Evolutionary conservation across 2,797 vertebrate species (phyloP).

Genomic region (Anisognathus igniventris): DNA sequence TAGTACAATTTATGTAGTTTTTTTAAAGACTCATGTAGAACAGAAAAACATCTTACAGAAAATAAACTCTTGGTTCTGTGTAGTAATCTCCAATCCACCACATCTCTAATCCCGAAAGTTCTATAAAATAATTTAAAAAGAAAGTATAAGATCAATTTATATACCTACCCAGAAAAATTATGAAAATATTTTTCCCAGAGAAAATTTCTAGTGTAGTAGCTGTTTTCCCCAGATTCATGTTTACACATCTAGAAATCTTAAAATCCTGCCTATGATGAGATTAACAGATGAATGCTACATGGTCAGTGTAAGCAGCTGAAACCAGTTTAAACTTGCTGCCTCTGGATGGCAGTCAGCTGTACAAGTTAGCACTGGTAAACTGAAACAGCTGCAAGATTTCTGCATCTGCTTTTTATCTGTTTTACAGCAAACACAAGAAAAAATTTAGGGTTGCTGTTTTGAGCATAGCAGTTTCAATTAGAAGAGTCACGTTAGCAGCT

Average conservation of each 20-base stretch:
- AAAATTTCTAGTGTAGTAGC: background rate
- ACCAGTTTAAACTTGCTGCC: background rate
- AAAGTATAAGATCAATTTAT: background rate
- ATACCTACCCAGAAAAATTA: background rate
- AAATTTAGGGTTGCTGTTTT: background rate
- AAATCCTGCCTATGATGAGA: background rate
- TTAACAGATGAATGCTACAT: background rate
- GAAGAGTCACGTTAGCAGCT: background rate
- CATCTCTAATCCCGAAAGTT: background rate
- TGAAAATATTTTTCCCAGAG: background rate
- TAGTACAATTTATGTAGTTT: background rate
- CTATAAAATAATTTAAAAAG: background rate
- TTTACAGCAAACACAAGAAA: background rate
- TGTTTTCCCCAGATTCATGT: background rate
- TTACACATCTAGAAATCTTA: background rate
- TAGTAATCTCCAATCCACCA: background rate
- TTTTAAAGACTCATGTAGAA: background rate
- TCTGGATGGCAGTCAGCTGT: background rate
- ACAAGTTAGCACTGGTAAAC: background rate
- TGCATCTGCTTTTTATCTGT: background rate
- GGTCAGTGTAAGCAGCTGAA: background rate
- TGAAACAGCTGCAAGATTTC: background rate
- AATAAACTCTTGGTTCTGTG: background rate
- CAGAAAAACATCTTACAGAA: background rate
- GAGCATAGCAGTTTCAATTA: background rate